These are phyloP conservation scores for Alexandromys fortis DNA, from an alignment of 2,113 vertebrate genomes.

Conservation along the genomic window DNA sequence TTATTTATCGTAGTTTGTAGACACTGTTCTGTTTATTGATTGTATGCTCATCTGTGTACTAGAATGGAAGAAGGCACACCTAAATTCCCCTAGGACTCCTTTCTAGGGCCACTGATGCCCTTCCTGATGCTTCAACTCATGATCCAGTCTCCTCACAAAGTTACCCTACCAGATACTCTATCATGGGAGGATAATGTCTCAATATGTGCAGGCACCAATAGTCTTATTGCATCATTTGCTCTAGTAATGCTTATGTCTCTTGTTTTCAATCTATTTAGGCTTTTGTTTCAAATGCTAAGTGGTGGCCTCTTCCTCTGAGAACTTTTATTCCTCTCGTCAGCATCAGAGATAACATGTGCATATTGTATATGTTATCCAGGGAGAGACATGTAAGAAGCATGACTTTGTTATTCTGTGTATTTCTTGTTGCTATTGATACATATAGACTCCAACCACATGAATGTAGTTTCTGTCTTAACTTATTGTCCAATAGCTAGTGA, in stretches of 20 bases:
- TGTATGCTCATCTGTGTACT: not conserved
- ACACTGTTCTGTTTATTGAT: not conserved
- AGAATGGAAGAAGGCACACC: no score
- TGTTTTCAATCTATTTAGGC: not conserved
- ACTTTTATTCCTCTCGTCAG: not conserved
- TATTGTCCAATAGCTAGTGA: not conserved
- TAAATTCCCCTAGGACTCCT: not conserved
- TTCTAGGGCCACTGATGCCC: not conserved
- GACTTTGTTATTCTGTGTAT: not conserved
- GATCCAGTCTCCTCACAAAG: not conserved
- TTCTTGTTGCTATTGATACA: not conserved
- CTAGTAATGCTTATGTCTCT: not conserved
- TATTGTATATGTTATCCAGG: not conserved
- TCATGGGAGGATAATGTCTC: not conserved
- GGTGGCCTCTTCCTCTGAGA: not conserved
- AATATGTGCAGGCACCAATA: not conserved
- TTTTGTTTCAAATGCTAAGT: not conserved
- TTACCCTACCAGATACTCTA: no score
- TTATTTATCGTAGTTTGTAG: not conserved
- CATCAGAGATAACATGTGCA: not conserved
- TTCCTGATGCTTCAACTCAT: not conserved
- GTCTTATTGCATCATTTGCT: not conserved
- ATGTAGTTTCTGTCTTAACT: slow-evolving; percentile 26
- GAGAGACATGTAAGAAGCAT: not conserved
- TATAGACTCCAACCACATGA: not conserved